A percentile compares a stretch with the other conserved stretches of the same genome.
Evolutionary conservation across 2,888 invertebrate species (phyloP).

Genomic region (Leptopilina syphax): DNA sequence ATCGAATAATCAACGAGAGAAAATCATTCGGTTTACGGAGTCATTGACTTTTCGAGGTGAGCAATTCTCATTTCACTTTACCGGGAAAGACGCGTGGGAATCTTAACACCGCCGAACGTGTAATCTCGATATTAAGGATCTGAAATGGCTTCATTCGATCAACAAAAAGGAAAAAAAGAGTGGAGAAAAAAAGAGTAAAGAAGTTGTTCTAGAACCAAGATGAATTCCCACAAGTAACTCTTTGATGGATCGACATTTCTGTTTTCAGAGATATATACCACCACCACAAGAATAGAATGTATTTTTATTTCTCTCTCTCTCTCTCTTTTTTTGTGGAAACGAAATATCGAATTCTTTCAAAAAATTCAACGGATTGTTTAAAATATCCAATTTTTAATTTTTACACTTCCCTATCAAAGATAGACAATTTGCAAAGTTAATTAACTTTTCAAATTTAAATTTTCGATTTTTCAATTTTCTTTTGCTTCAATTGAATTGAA

Average conservation of each 20-base stretch:
- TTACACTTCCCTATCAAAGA: too few relatives aligned
- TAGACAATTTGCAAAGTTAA: too few relatives aligned
- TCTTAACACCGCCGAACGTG: slow-evolving; percentile 23
- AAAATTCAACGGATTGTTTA: too few relatives aligned
- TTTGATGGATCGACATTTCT: slow-evolving; percentile 5
- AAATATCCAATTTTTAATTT: too few relatives aligned
- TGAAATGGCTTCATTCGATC: slow-evolving; percentile 28
- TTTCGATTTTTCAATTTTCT: too few relatives aligned
- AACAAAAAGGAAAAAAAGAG: neutral
- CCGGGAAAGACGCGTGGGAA: slow-evolving; percentile 33
- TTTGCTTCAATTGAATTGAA: too few relatives aligned
- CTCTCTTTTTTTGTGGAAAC: neutral
- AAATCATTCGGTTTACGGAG: slow-evolving; percentile 10
- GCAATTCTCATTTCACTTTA: slow-evolving; percentile 37
- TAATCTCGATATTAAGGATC: slow-evolving; percentile 32
- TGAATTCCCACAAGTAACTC: slow-evolving; percentile 11
- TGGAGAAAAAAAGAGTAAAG: neutral
- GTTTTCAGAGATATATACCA: neutral
- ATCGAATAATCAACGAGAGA: slow-evolving; percentile 32
- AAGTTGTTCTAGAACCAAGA: slow-evolving; percentile 21
- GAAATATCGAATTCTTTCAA: neutral
- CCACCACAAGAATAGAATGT: neutral
- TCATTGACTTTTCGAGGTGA: slow-evolving; percentile 32
- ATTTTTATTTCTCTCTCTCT: neutral
- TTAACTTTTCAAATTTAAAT: too few relatives aligned